Evolutionary conservation across 2,113 vertebrate species (phyloP), one percentile per base, ranked within the genome.

Genomic region (Thymallus thymallus): DNA sequence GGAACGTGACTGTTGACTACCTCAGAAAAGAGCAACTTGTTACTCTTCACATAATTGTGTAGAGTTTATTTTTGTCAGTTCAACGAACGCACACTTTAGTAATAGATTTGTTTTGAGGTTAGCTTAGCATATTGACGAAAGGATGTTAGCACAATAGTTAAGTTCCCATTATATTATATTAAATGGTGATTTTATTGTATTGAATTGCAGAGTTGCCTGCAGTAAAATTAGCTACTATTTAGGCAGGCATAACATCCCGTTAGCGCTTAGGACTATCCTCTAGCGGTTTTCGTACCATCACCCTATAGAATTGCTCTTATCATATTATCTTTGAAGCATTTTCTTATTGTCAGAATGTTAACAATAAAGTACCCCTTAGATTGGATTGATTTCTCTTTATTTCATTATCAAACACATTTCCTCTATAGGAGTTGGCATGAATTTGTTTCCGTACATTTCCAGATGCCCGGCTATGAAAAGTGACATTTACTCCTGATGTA

Each of bases 21-120:
- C 90, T 91, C 90, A 89, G 82, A 81, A 75, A 90, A 88, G 79
- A 79, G 75, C 61, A 82, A 90, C 68, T 71, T 81, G 73, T 20
- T 46, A 80, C 86, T 89, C 86, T 85, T 84, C 71, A 66, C 79
- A 74, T 85, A 86, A 87, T 84, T 84, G 75, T 76, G 22, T 84
- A 84, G 78, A 84, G 79, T 85, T 84, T 83, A 74, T 83, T 75
- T 88, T 86, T 87, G 78, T 84, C 86, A 83, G 56, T 61, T 18
- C 69, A 84, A 71, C 78, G 87, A 86, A 85, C 85, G 87, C 88
- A 80, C 86, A 80, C 86, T 88, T 68, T 87, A 82, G 80, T 48
- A 80, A 68, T 84, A 84, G 84, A 62, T 74, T 73, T 79, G 62
- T 80, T 84, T 75, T 80, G 81, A 85, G 78, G 67, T 78, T 85